Percentiles rank a stretch among this genome's conserved stretches.
Evolutionary conservation across 2,888 invertebrate genomes (phyloP).

Genomic region (Drosophila mettleri): DNA sequence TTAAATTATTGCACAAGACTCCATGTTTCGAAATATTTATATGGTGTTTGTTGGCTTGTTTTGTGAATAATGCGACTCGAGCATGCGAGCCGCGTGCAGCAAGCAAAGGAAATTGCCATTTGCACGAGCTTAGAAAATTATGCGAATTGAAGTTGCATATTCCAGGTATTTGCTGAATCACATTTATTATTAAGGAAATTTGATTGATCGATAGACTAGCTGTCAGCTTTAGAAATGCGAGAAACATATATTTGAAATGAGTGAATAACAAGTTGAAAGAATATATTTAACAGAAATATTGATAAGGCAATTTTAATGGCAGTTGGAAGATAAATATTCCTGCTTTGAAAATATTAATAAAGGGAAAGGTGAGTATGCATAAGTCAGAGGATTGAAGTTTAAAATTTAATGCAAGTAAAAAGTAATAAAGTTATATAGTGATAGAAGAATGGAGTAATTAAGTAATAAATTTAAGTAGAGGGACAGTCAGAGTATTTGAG

Average conservation of each 20-base stretch:
- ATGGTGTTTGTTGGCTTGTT: conserved; percentile 45
- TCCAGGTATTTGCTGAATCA: neutral
- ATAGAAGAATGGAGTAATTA: neutral
- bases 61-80: conserved; percentile 57
- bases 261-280: too few species aligned
- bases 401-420: too few species aligned
- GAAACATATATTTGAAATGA: too few species aligned
- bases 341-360: too few species aligned
- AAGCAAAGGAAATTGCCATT: conserved; percentile 5
- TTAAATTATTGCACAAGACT: conserved; percentile 65
- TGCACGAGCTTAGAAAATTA: neutral
- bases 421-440: neutral
- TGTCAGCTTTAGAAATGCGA: too few species aligned
- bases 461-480: too few species aligned
- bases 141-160: neutral
- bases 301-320: too few species aligned
- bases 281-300: too few species aligned
- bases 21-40: conserved; percentile 46
- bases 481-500: neutral
- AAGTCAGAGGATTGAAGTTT: too few species aligned
- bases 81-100: conserved; percentile 45
- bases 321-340: too few species aligned
- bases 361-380: too few species aligned
- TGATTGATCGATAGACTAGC: neutral
- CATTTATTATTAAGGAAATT: neutral